Percentiles rank a stretch among this genome's conserved stretches.
Evolutionary conservation across 2,113 vertebrate genomes (phyloP).

Genomic region (Amia ocellicauda): DNA sequence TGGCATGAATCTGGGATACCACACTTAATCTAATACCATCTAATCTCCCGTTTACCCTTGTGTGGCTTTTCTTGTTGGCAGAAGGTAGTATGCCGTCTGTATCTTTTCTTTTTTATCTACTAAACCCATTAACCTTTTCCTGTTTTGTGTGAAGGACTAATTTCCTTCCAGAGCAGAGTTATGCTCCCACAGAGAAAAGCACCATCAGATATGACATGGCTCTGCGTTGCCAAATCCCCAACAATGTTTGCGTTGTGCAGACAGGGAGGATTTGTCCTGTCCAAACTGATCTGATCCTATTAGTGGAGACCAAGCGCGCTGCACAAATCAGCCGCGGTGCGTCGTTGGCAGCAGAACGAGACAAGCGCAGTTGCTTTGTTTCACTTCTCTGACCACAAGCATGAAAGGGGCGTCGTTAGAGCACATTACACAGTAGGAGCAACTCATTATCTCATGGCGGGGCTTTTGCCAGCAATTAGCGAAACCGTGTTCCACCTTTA

Average conservation of each 20-base stretch:
- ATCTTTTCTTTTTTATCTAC: conserved; percentile 27
- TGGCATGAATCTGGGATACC: no score
- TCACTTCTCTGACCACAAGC: neutral
- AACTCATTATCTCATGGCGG: no score
- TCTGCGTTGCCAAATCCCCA: neutral
- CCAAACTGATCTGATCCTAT: conserved; percentile 13
- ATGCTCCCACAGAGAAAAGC: neutral
- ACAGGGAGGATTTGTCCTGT: conserved; percentile 18
- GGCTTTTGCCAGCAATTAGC: no score
- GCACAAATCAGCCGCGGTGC: neutral
- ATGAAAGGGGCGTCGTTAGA: no score
- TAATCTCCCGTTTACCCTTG: conserved; percentile 32
- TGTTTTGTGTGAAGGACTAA: conserved; percentile 21
- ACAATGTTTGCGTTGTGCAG: neutral
- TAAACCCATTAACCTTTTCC: conserved; percentile 32
- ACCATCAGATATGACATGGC: neutral
- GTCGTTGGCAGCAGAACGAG: neutral
- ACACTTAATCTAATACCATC: conserved; percentile 15
- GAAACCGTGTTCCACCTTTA: neutral
- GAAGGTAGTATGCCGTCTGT: conserved; percentile 1
- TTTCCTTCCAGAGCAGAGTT: conserved; percentile 14
- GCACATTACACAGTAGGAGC: no score
- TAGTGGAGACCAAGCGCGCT: neutral
- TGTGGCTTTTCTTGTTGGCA: conserved; percentile 8
- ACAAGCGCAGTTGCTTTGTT: neutral